Evolutionary conservation across 1,140 invertebrate genomes (phyloP).

Genomic region (Pemphigus obesinymphae): DNA sequence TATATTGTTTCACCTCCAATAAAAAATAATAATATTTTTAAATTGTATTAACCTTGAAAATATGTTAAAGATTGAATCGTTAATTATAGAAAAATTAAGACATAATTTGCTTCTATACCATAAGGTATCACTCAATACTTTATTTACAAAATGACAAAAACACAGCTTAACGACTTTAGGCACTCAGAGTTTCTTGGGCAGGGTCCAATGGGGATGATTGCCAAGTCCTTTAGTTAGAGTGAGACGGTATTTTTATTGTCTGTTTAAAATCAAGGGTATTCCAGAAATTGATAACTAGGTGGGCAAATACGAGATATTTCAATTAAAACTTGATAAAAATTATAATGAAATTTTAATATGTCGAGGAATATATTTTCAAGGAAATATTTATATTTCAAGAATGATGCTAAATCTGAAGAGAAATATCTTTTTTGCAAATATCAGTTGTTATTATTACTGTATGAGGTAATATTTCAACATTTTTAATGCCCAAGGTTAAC

Average conservation of each 20-base stretch:
- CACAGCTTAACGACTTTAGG: conserved; percentile 16
- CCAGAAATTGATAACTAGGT: neutral
- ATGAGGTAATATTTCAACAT: too few species aligned
- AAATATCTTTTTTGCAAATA: too few species aligned
- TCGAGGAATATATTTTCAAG: too few species aligned
- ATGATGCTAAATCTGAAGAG: too few species aligned
- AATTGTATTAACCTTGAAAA: neutral
- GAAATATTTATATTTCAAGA: too few species aligned
- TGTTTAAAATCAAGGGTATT: neutral
- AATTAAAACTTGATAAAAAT: neutral
- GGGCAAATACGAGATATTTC: neutral
- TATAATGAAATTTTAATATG: too few species aligned
- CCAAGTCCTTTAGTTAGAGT: neutral
- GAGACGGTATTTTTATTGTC: conserved; percentile 1
- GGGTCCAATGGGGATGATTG: neutral
- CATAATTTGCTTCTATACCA: neutral
- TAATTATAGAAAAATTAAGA: neutral
- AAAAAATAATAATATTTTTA: neutral
- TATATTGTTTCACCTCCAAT: neutral
- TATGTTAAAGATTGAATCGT: neutral
- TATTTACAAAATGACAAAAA: conserved; percentile 4
- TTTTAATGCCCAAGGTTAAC: too few species aligned
- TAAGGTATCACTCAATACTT: neutral
- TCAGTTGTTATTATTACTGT: too few species aligned
- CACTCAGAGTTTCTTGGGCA: conserved; percentile 2